Conservation (phyloP, 92 coral and sea anemone genomes). For the Palythoa caribaeorum region DNA sequence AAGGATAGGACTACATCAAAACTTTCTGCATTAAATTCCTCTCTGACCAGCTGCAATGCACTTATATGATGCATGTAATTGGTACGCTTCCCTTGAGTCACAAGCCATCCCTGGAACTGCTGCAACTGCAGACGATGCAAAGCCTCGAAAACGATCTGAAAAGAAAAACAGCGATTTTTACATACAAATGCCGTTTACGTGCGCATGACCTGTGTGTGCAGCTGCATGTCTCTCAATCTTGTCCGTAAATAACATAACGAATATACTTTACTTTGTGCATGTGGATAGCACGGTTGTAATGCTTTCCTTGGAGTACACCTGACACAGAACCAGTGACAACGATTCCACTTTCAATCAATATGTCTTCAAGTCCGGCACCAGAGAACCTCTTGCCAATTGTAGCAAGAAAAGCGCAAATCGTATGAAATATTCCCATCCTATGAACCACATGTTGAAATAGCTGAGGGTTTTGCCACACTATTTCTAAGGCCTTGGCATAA, state of each 20-base stretch:
- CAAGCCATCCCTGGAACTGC: slow-evolving; percentile 29
- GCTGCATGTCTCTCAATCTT: slow-evolving; percentile 21
- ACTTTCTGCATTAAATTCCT: slow-evolving; percentile 39
- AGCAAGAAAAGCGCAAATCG: slow-evolving; percentile 58
- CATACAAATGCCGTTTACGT: slow-evolving; percentile 18
- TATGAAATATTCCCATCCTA: slow-evolving; percentile 71
- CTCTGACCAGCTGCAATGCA: slow-evolving; percentile 52
- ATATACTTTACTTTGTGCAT: slow-evolving; percentile 54
- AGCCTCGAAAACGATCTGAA: slow-evolving; percentile 48
- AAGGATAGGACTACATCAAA: slow-evolving; percentile 40
- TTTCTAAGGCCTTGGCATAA: slow-evolving; percentile 62
- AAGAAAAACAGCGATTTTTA: neutral
- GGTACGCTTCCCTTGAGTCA: slow-evolving; percentile 28
- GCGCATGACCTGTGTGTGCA: slow-evolving; percentile 41
- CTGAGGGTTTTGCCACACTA: slow-evolving; percentile 58
- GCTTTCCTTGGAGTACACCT: slow-evolving; percentile 70
- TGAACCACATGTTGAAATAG: slow-evolving; percentile 53
- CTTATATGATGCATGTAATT: slow-evolving; percentile 42
- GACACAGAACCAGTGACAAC: slow-evolving; percentile 66
- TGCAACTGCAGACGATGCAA: slow-evolving; percentile 47
- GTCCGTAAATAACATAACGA: slow-evolving; percentile 29
- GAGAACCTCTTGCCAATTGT: slow-evolving; percentile 66
- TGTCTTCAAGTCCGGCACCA: slow-evolving; percentile 64
- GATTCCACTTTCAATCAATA: slow-evolving; percentile 58
- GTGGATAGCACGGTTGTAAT: slow-evolving; percentile 59